Percentiles rank a stretch among this genome's conserved stretches.
Evolutionary conservation across 2,113 vertebrate species (phyloP).

Genomic region (Thalassoma bifasciatum): DNA sequence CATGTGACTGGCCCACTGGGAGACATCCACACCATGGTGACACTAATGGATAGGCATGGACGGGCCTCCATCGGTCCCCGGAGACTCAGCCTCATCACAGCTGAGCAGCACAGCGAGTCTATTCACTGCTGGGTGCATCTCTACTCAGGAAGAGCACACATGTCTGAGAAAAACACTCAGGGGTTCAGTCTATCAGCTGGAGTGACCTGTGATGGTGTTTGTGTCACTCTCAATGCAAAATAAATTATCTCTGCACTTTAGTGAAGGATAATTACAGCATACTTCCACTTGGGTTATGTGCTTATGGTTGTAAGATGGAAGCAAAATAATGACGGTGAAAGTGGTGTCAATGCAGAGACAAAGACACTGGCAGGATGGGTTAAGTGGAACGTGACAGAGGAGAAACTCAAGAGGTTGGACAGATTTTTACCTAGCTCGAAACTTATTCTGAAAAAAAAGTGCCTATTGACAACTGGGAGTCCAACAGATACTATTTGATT

Average conservation of each 20-base stretch:
- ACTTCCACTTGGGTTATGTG: background rate
- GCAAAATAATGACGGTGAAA: too few relatives aligned
- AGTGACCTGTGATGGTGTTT: conserved; percentile 23
- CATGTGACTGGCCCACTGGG: conserved; percentile 47
- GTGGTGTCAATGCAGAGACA: too few relatives aligned
- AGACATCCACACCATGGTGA: conserved; percentile 61
- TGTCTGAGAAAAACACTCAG: conserved; percentile 43
- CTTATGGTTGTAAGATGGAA: background rate
- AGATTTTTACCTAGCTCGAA: too few relatives aligned
- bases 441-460: too few relatives aligned
- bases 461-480: too few relatives aligned
- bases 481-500: too few relatives aligned
- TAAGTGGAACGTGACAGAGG: too few relatives aligned
- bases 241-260: conserved; percentile 6
- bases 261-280: background rate
- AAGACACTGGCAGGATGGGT: too few relatives aligned
- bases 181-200: conserved; percentile 56
- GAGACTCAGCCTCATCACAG: conserved; percentile 59
- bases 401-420: too few relatives aligned
- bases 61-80: conserved; percentile 54
- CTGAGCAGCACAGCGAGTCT: conserved; percentile 47
- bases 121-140: conserved; percentile 49
- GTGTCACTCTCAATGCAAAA: conserved; percentile 30
- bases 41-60: conserved; percentile 71
- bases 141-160: conserved; percentile 22